These are phyloP conservation scores for Eristalinus sepulchralis DNA, from an alignment of 2,888 invertebrate genomes.

Conservation along the genomic window DNA sequence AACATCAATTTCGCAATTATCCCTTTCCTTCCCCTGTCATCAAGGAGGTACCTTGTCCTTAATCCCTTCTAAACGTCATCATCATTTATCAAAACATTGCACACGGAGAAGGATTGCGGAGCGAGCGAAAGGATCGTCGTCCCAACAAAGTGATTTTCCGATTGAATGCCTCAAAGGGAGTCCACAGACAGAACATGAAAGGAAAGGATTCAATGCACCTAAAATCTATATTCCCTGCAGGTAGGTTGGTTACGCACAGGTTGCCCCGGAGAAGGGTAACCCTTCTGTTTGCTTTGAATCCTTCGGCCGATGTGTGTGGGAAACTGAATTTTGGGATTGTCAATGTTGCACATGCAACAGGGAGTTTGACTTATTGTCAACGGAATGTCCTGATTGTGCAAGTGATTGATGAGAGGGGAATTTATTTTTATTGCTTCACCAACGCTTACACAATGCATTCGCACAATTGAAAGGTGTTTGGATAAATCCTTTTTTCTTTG, in stretches of 20 bases:
- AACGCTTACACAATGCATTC: slow-evolving; percentile 41
- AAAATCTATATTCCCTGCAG: not conserved
- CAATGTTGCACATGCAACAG: slow-evolving; percentile 17
- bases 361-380: slow-evolving; percentile 45
- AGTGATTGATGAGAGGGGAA: slow-evolving; percentile 40
- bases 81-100: slow-evolving; percentile 55
- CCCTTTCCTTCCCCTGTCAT: slow-evolving; percentile 13
- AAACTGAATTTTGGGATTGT: slow-evolving; percentile 4
- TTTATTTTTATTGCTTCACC: not conserved
- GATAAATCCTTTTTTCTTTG: not conserved
- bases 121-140: slow-evolving; percentile 11
- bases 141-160: slow-evolving; percentile 35
- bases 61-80: slow-evolving; percentile 28
- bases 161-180: slow-evolving; percentile 20
- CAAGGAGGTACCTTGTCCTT: not conserved
- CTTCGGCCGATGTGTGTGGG: not conserved
- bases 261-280: slow-evolving; percentile 16
- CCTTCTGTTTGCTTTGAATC: slow-evolving; percentile 11
- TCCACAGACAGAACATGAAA: not conserved
- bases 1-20: slow-evolving; percentile 20
- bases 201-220: slow-evolving; percentile 20
- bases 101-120: slow-evolving; percentile 30
- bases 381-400: slow-evolving; percentile 23
- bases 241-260: slow-evolving; percentile 26
- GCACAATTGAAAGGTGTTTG: slow-evolving; percentile 42